Evolutionary conservation across 1,140 invertebrate species (phyloP), one percentile per base, ranked within the genome.

Genomic region (Triops longicaudatus): DNA sequence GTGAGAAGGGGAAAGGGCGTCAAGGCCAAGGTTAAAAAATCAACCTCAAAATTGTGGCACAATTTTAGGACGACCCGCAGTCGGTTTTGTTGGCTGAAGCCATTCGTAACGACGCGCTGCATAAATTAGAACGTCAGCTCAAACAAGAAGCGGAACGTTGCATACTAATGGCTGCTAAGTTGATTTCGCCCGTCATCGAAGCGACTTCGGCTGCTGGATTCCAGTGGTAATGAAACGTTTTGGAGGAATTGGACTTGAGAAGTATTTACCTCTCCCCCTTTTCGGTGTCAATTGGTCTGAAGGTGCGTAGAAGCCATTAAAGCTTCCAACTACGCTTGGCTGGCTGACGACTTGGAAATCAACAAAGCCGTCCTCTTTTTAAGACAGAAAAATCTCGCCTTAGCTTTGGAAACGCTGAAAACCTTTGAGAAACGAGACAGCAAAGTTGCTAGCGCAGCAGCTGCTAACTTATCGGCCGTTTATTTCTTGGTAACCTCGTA

Each of bases 311-410:
- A 91, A 80, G 85, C 89, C 73, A 93, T 97, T 72, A 93, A 93
- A 83, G 85, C 84, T 71, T 94, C 92, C 1, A 27, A 50, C 28
- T 93, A 94, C 81, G 86, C 90, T 11, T 86, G 89, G 79, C 82
- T 97, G 41, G 93, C 94, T 22, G 91, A 92, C 80, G 94, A 97
- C 84, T 85, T 98, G 76, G 95, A 98, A 85, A 93, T 98, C 78
- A 96, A 95, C 83, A 97, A 97, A 85, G 95, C 95, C 0, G 89
- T 96, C 73, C 93, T 95, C 82, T 94, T 91, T 84, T 84, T 98
- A 17, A 91, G 93, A 78, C 92, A 94, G 84, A 90, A 92, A 78
- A 92, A 97, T 81, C 89, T 96, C 14, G 85, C 88, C 72, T 88
- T 91, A 83, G 91, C 95, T 0, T 91, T 96, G 50, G 93, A 95